phyloP scores from a whole-genome alignment of 2,113 vertebrate species.

The Daubentonia madagascariensis region DNA sequence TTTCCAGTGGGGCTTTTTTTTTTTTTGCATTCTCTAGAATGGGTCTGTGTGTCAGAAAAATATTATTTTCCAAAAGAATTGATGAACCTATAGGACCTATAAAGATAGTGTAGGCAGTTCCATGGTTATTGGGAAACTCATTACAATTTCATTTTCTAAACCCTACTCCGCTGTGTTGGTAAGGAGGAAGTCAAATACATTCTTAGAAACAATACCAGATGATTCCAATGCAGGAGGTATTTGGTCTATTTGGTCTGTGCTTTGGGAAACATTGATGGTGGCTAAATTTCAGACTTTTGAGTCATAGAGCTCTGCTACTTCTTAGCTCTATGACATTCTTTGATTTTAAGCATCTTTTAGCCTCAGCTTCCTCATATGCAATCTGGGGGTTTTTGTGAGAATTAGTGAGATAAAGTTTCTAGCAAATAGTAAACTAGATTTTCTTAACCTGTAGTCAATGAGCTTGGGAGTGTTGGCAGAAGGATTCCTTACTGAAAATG shows the following conservation, averaged over 20 bases:
- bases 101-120: neutral
- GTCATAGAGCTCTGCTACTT: neutral
- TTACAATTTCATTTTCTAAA: neutral
- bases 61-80: neutral
- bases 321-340: neutral
- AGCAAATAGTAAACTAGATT: neutral
- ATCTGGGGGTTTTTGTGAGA: neutral
- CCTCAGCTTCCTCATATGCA: neutral
- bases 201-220: neutral
- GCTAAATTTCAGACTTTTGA: neutral
- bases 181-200: neutral
- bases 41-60: neutral
- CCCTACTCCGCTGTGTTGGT: neutral
- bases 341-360: neutral
- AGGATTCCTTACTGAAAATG: neutral
- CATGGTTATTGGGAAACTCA: neutral
- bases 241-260: neutral
- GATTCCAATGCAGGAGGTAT: neutral
- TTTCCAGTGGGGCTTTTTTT: neutral
- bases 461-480: neutral
- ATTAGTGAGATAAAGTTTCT: neutral
- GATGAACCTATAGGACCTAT: neutral
- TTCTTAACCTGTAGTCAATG: neutral
- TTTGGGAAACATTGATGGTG: neutral
- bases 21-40: neutral